Evolutionary conservation across 2,113 vertebrate genomes (phyloP), one percentile per base, ranked within the genome.

Genomic region (Dasyprocta punctata): DNA sequence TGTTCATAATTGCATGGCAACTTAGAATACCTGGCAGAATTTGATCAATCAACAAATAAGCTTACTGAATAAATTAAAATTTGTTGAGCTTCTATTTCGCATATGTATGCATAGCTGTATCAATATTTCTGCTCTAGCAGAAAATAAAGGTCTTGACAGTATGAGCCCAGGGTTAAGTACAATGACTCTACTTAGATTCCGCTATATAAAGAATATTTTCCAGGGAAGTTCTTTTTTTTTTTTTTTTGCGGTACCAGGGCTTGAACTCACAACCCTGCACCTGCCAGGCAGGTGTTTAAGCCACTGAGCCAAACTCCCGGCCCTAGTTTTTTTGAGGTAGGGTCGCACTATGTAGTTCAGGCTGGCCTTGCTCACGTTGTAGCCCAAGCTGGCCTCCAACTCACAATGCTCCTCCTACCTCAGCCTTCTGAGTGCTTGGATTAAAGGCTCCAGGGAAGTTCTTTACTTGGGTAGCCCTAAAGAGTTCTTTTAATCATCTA

Each of bases 131-230:
- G 6, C 38, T 14, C 56, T 0, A 52, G 56, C 14, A 52, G 49
- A 87, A 94, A 91, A 91, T 41, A 38, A 77, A 91, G 65, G 49
- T 44, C 77, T 36, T 73, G 56, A 86, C 9, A 56, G 36, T 61
- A 93, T 20, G 44, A 54, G 56, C 36, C 22, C 56, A 36, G 24
- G 44, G 19, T 75, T 24, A 96, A 96, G 49, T 67, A 89, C 49
- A 93, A 52, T 44, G 36, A 86, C 41, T 77, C 41, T 41, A 58
- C 71, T 49, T 87, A 75, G 44, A 67, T 10, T 60, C 26, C 47
- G 81, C 56, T 94, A 94, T 41, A 94, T 12, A 73, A 86, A 82
- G 88, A 80, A 26, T 17, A 85, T 30, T 65, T 19, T 94, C 38
- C 38, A 67, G 20, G 56, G 58, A 87, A 94, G 33, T 82, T 87